Conservation (phyloP, 92 coral and sea anemone genomes). For the Muricea muricata region DNA sequence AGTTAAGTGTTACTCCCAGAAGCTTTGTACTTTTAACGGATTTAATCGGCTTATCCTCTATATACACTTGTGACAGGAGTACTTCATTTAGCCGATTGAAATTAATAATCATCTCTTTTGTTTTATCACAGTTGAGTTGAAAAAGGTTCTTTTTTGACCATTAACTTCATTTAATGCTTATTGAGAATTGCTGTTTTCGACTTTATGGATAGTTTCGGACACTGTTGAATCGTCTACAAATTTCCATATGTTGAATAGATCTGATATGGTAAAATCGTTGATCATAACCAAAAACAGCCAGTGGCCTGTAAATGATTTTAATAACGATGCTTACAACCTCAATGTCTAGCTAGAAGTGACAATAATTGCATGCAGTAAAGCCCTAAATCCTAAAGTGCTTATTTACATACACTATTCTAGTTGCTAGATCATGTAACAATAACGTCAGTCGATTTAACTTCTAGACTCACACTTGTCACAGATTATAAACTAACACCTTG, state of each 20-base stretch:
- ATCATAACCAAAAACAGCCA: conserved; percentile 22
- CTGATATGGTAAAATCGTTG: background rate
- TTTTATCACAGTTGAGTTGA: conserved; percentile 35
- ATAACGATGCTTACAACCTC: too few species aligned
- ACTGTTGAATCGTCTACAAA: background rate
- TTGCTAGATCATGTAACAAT: too few species aligned
- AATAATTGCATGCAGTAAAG: too few species aligned
- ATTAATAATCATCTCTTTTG: conserved; percentile 26
- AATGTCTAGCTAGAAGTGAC: too few species aligned
- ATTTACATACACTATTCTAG: too few species aligned
- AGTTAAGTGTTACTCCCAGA: too few species aligned
- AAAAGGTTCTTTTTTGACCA: conserved; percentile 12
- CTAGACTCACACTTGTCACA: too few species aligned
- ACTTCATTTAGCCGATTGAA: background rate
- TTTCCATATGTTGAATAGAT: background rate
- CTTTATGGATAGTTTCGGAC: conserved; percentile 15
- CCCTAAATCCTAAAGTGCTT: too few species aligned
- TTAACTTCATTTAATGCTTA: conserved; percentile 5
- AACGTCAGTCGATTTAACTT: too few species aligned
- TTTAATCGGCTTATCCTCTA: too few species aligned
- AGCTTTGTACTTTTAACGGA: background rate
- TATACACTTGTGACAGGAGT: background rate
- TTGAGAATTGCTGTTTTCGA: conserved; percentile 11
- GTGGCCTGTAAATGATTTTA: too few species aligned
- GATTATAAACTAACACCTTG: too few species aligned